Evolutionary conservation across 2,888 invertebrate species (phyloP), one percentile per base, ranked within the genome.

Genomic region (Hoplodrina blanda): DNA sequence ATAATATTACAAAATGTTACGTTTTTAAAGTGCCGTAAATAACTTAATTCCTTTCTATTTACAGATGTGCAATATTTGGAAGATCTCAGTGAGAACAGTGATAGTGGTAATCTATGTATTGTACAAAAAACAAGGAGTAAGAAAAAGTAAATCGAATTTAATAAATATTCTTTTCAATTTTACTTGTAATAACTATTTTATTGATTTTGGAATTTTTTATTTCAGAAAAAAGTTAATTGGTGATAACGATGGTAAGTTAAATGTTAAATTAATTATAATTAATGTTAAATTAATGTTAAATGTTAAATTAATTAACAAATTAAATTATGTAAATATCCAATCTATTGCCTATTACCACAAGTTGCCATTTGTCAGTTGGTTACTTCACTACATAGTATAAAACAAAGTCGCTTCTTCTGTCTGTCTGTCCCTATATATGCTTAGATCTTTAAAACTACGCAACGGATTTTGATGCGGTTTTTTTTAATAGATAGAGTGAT

Each of bases 21-120:
- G 52, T n/a, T 53, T 44, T 20, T 2, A 19, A 37, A 5, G 4
- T 33, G 30, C 17, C 30, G 33, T 41, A 13, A 13, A 13, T 41
- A 33, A 25, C 4, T 37, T 20, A 10, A 54, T 20, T 70, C 57
- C 0, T 44, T 53, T 61, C 52, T 60, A 67, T 64, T 88, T 84
- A 44, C 87, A 90, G 91, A 86, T 73, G 71, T 87, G 59, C 86
- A 91, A 76, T 90, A 90, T 78, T 85, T 92, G 69, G 91, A 93
- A 72, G 87, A 90, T 56, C 67, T 85, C 53, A 79, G 76, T 80
- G 78, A 85, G 44, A 73, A 79, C 54, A 83, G 73, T 78, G 87
- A 88, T 67, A 66, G 65, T 78, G 87, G 88, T 63, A 67, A 83
- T 41, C 78, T 87, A 55, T 80, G 61, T 63, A 81, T 86, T 64